Percentiles rank a stretch among this genome's conserved stretches.
These are phyloP conservation scores for Eristalinus sepulchralis DNA, from an alignment of 2,888 invertebrate species.

Conservation along the genomic window DNA sequence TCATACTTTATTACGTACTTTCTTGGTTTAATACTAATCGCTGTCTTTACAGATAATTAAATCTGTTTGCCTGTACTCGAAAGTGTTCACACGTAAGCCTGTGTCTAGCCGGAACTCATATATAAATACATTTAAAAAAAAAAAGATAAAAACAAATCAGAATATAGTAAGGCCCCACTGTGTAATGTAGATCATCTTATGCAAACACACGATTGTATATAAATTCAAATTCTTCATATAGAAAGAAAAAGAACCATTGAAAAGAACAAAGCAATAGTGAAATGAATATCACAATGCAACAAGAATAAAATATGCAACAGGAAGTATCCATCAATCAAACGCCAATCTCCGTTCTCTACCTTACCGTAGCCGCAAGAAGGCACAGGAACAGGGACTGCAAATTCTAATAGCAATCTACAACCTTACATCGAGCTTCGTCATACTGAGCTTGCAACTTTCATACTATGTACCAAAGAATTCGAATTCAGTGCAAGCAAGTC, in stretches of 20 bases:
- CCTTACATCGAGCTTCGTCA: not conserved
- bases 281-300: slow-evolving; percentile 41
- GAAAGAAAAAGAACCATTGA: slow-evolving; percentile 15
- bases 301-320: slow-evolving; percentile 78
- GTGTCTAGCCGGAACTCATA: too few relatives aligned
- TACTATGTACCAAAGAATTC: slow-evolving; percentile 53
- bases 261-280: slow-evolving; percentile 25
- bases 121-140: too few relatives aligned
- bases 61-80: too few relatives aligned
- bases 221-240: not conserved
- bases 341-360: slow-evolving; percentile 76
- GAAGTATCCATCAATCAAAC: slow-evolving; percentile 79
- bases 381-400: slow-evolving; percentile 21
- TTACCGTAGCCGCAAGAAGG: slow-evolving; percentile 29
- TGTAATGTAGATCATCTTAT: not conserved
- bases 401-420: slow-evolving; percentile 17
- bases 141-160: too few relatives aligned
- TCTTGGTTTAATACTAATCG: too few relatives aligned
- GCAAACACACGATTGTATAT: not conserved
- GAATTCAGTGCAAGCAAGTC: slow-evolving; percentile 12
- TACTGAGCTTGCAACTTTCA: slow-evolving; percentile 16
- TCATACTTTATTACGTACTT: too few relatives aligned
- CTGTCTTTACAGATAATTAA: too few relatives aligned
- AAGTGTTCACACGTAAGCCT: too few relatives aligned
- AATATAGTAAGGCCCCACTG: not conserved